Evolutionary conservation across 2,113 vertebrate genomes (phyloP), one percentile per base, ranked within the genome.

Genomic region (Malurus alboscapulatus): DNA sequence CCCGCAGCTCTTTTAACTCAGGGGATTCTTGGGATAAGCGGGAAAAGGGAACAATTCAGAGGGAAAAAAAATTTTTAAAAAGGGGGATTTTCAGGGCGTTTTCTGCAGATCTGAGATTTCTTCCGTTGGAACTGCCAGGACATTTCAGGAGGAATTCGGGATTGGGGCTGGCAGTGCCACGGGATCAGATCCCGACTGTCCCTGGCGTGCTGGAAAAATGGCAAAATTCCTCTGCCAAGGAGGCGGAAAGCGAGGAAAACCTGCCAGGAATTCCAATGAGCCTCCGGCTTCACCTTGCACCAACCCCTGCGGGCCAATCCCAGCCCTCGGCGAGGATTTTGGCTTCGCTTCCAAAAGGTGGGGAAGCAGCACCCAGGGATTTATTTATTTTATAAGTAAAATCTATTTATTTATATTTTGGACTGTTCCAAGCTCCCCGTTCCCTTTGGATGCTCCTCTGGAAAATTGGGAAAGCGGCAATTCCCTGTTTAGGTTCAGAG

Each of bases 141-240:
- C 66, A 90, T 94, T 91, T 94, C 93, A 92, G 80, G 69, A 90
- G 80, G 77, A 89, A 73, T 22, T 55, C 1, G 42, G 32, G 13
- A 69, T 40, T 14, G 50, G 12, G 78, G 77, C 40, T 96, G 95
- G 94, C 96, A 96, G 93, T 1, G 22, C 94, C 6, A 44, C 36
- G 8, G 22, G 65, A 54, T 82, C 75, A 9, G 2, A 67, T 48
- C 24, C 69, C 9, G 17, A 20, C 61, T 10, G 26, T 73, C 83
- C 59, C 74, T 9, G 86, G 69, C 27, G 14, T 63, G 77, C 72
- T 74, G 81, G 89, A 90, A 95, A 95, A 45, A 53, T 1, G 32
- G 51, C 47, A 51, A 42, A 78, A 69, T 55, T 59, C 51, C 42
- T 4, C 73, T 86, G 47, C 58, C 79, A 91, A 76, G 87, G 63